Evolutionary conservation across 2,888 invertebrate species (phyloP).

Genomic region (Dynastes tityus): DNA sequence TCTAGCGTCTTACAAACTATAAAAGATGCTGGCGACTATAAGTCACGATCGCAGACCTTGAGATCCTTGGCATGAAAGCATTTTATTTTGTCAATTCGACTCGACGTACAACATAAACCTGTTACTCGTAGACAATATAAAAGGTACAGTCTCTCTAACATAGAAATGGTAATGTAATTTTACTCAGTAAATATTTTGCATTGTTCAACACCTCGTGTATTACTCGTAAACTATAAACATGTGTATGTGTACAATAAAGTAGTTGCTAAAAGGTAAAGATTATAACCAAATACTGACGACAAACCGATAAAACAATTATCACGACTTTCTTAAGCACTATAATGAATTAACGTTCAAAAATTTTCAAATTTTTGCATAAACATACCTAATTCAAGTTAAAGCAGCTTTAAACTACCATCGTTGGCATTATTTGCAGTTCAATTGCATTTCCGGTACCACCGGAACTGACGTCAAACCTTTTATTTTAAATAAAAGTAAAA

Average conservation of each 20-base stretch:
- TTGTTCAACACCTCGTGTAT: background rate
- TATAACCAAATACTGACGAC: too few relatives aligned
- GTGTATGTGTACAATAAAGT: background rate
- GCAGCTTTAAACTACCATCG: too few relatives aligned
- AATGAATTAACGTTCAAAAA: too few relatives aligned
- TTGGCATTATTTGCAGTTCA: too few relatives aligned
- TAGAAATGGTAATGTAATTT: slow-evolving; percentile 1
- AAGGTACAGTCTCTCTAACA: slow-evolving; percentile 1
- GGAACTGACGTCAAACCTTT: too few relatives aligned
- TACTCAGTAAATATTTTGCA: background rate
- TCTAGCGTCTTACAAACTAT: slow-evolving; percentile 20
- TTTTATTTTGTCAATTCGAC: slow-evolving; percentile 29
- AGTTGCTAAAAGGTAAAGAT: background rate
- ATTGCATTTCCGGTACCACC: too few relatives aligned
- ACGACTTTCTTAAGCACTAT: too few relatives aligned
- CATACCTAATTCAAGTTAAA: too few relatives aligned
- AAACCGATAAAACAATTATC: too few relatives aligned
- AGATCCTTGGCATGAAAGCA: slow-evolving; percentile 29
- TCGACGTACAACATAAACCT: slow-evolving; percentile 27
- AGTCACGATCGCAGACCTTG: slow-evolving; percentile 29
- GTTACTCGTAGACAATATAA: slow-evolving; percentile 23
- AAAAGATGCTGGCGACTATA: slow-evolving; percentile 31
- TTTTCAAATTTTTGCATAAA: too few relatives aligned
- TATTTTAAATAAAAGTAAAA: too few relatives aligned
- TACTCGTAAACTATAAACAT: background rate